Percentiles rank a stretch among this genome's conserved stretches.
Conservation (phyloP, 2,113 vertebrate species). For the Chloropsis hardwickii region DNA sequence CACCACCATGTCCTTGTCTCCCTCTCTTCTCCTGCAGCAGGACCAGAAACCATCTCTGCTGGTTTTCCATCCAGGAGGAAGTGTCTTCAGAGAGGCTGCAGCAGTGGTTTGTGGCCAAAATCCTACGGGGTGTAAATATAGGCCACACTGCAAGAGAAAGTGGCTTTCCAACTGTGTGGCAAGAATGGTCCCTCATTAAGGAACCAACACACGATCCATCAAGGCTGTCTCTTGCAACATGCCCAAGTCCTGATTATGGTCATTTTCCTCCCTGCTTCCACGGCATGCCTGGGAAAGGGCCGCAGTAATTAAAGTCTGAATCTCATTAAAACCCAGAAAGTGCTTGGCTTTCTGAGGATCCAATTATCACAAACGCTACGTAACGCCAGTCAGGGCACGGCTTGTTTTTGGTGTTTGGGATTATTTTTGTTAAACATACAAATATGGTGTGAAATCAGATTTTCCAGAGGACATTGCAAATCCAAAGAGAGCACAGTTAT, state of each 20-base stretch:
- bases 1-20: neutral
- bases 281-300: conserved; percentile 56
- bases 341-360: conserved; percentile 63
- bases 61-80: neutral
- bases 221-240: conserved; percentile 9
- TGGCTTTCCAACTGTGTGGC: conserved; percentile 4
- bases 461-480: conserved; percentile 1
- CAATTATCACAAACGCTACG: conserved; percentile 53
- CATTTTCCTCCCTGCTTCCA: conserved; percentile 40
- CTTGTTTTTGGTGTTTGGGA: conserved; percentile 33
- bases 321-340: conserved; percentile 59
- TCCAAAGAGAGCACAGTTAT: neutral
- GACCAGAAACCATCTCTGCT: neutral
- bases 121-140: neutral
- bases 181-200: conserved; percentile 44
- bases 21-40: neutral
- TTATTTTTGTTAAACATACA: conserved; percentile 42
- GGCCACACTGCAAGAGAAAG: neutral
- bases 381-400: conserved; percentile 29
- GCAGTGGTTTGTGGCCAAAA: neutral
- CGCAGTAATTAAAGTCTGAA: conserved; percentile 59
- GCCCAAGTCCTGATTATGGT: conserved; percentile 39
- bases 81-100: neutral
- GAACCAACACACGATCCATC: neutral
- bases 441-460: conserved; percentile 33